A percentile compares a stretch with the other conserved stretches of the same genome.
Conservation (phyloP, 2,888 invertebrate genomes). For the Drosophila vallismaia region DNA sequence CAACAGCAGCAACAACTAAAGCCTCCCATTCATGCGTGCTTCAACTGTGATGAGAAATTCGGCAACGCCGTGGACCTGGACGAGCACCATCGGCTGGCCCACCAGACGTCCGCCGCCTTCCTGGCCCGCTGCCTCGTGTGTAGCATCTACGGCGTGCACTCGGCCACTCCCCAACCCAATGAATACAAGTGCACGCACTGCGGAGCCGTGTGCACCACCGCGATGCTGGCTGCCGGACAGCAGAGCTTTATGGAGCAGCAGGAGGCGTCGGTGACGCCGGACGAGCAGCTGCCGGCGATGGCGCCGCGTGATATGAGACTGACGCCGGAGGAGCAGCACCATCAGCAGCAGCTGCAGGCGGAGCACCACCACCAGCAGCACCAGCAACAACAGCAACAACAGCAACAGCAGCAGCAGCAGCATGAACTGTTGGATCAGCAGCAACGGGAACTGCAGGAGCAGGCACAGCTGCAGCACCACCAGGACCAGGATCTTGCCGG, state of each 20-base stretch:
- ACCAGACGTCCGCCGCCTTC: conserved; percentile 81
- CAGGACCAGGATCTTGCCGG: conserved; percentile 64
- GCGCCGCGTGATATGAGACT: conserved; percentile 81
- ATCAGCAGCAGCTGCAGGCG: conserved; percentile 70
- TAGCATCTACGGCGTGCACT: conserved; percentile 81
- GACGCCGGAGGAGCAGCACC: conserved; percentile 75
- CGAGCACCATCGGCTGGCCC: conserved; percentile 81
- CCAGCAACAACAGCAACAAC: conserved; percentile 64
- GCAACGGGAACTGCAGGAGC: conserved; percentile 54
- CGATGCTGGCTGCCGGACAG: conserved; percentile 71
- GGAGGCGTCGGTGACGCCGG: conserved; percentile 75
- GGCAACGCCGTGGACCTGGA: conserved; percentile 79
- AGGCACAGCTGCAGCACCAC: conserved; percentile 49
- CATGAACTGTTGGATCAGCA: conserved; percentile 61
- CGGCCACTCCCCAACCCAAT: conserved; percentile 79
- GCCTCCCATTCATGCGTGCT: conserved; percentile 77
- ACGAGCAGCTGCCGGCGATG: conserved; percentile 74
- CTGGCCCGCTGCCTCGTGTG: conserved; percentile 82
- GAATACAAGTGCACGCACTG: conserved; percentile 82
- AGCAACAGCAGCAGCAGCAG: conserved; percentile 62
- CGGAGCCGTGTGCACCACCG: conserved; percentile 79
- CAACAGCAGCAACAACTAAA: conserved; percentile 63
- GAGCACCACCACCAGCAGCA: conserved; percentile 66
- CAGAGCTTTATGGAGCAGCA: conserved; percentile 80
- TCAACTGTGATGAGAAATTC: conserved; percentile 83